A percentile compares a stretch with the other conserved stretches of the same genome.
phyloP scores from a whole-genome alignment of 1,140 invertebrate genomes.

The Drosophila punjabiensis region DNA sequence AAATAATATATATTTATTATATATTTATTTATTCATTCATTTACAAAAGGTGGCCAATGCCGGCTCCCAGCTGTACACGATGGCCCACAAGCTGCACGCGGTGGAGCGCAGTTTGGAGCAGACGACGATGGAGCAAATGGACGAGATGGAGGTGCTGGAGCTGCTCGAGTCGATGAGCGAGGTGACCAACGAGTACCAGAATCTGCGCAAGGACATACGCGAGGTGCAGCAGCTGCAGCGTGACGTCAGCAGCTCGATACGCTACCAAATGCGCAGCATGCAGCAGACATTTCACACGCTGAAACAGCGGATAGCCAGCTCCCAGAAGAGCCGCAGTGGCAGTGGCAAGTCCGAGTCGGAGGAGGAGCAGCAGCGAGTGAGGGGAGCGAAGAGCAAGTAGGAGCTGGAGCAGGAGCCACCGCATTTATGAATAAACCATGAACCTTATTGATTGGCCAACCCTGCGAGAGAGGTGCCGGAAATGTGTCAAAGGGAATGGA shows the following conservation, averaged over 20 bases:
- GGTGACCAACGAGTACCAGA: constrained; percentile 87
- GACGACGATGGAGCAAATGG: constrained; percentile 78
- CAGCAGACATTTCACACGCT: constrained; percentile 81
- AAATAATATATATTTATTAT: not conserved
- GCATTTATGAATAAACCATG: constrained; percentile 62
- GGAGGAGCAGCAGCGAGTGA: constrained; percentile 26
- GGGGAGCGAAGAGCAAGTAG: not conserved
- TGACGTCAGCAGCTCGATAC: constrained; percentile 87
- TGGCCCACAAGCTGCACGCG: constrained; percentile 79
- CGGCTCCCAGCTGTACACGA: constrained; percentile 80
- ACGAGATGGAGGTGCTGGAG: constrained; percentile 86
- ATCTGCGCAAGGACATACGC: constrained; percentile 87
- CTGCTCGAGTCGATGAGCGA: constrained; percentile 87
- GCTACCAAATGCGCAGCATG: constrained; percentile 82
- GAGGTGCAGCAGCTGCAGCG: constrained; percentile 88
- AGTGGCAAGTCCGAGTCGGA: constrained; percentile 34
- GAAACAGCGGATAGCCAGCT: constrained; percentile 77
- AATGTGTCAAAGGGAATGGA: constrained; percentile 36
- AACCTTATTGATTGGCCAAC: constrained; percentile 66
- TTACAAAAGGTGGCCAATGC: constrained; percentile 78
- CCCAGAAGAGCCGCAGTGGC: constrained; percentile 43
- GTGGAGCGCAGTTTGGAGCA: constrained; percentile 80
- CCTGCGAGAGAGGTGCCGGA: constrained; percentile 14
- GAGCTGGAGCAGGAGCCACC: constrained; percentile 1
- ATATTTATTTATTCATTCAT: not conserved